Percentiles rank a stretch among this genome's conserved stretches.
Conservation (phyloP, 2,888 invertebrate genomes). For the Crepidodera aurea region DNA sequence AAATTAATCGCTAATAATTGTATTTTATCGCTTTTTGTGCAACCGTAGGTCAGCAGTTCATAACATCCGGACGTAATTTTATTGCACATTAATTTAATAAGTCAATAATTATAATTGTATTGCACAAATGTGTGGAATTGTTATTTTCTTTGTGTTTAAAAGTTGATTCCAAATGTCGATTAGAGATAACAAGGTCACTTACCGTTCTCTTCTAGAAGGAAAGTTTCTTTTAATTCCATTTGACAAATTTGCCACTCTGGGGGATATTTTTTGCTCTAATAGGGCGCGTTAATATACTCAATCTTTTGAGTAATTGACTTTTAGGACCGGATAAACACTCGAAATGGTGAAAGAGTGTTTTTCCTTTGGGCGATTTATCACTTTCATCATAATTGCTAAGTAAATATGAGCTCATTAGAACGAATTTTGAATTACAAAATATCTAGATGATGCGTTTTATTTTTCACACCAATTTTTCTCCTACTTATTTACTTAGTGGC, state of each 20-base stretch:
- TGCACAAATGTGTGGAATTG: neutral
- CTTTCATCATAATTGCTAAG: too few species aligned
- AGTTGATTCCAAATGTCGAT: slow-evolving; percentile 53
- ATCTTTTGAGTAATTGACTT: too few species aligned
- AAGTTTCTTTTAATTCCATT: slow-evolving; percentile 42
- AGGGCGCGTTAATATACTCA: too few species aligned
- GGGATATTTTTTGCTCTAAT: neutral
- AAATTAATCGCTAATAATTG: neutral
- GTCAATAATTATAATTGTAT: neutral
- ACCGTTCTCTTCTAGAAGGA: slow-evolving; percentile 51
- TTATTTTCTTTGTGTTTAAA: slow-evolving; percentile 52
- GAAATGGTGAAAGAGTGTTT: too few species aligned
- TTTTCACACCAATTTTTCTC: too few species aligned
- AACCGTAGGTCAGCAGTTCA: neutral
- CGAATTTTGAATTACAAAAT: too few species aligned
- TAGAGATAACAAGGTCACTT: slow-evolving; percentile 57
- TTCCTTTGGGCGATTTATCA: too few species aligned
- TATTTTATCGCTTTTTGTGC: neutral
- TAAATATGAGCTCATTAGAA: too few species aligned
- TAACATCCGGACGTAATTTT: neutral
- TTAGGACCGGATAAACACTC: too few species aligned
- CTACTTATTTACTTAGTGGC: too few species aligned
- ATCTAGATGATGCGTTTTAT: too few species aligned
- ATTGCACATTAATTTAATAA: neutral
- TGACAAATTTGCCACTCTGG: neutral